Base-by-base conservation (phyloP, 64 coral and sea anemone genomes). In the Porites australiensis region DNA sequence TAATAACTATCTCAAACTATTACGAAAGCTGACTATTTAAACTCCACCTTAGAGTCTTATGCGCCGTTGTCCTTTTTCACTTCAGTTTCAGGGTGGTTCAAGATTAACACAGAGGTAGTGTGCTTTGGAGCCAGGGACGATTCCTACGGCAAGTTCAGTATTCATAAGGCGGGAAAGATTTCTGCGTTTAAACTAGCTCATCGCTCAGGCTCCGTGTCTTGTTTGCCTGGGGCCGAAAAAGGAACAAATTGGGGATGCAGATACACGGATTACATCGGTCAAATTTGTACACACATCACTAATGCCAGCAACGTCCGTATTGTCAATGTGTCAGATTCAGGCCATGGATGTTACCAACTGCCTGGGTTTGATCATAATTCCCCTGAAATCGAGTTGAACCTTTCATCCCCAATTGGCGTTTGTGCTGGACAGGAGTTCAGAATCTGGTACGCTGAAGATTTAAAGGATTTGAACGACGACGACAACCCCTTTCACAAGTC, bases 81-180 rank as follows among this genome's bases (percentile, higher is more conserved):
- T 70, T n/a, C 5, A 5, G 13, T 4, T 70, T 5, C 5, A 70
- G 66, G 20, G 27, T 78, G 75, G 75, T 54, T 87, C 18, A 21
- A 87, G 68, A 70, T 87, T 44, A 87, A 72, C 54, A 73, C 84
- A 16, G 8, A 20, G 8, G 19, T 68, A 22, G 84, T 87, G 19
- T 87, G 84, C 57, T 72, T 73, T 22, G 68, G 84, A 9, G 84
- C 67, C 13, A 87, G 14, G 20, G 8, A 58, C n/a, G 22, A 74
- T 20, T 21, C 14, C 2, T 87, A 73, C 22, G 84, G 84, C 2
- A 73, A 50, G 5, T 87, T 87, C 50, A 54, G 13, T 4, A 45
- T 70, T 58, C 84, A 67, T 14, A 27, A 55, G 13, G 4, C 68
- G n/a, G 84, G 65, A 44, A 52, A 70, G 3, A 70, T 72, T 51